Base-by-base conservation (phyloP, 2,797 vertebrate species). In the Poecilia wingei region DNA sequence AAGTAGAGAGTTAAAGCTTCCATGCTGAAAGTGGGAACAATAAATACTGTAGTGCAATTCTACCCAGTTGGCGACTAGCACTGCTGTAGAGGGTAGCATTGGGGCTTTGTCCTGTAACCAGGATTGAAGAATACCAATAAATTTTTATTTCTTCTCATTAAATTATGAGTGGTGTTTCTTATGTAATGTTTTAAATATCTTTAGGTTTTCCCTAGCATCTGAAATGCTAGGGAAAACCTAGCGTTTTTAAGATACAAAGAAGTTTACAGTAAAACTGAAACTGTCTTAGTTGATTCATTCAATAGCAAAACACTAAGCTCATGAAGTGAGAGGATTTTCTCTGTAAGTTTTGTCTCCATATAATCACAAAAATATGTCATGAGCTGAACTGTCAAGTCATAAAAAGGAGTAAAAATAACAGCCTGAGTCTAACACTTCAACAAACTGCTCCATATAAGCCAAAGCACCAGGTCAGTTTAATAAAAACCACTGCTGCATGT, bases 1-100 rank as follows among this genome's bases (percentile, higher is more conserved):
- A 64, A 81, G 39, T 14, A 39, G 33, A 77, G 14, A 71, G 41
- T 55, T 74, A 64, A 76, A 74, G 33, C 14, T 28, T 20, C 46
- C 25, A 47, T 47, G 39, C 16, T 73, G 61, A 39, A 66, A 39
- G 33, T 36, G 36, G 33, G 33, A 66, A 66, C 31, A 36, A 66
- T 36, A 66, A 66, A 66, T 3, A 39, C 61, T 39, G 31, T 66
- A 36, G 31, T 66, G 18, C 8, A 39, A 36, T 36, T 20, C 18
- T 22, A 36, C 18, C 28, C 18, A 66, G 20, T 39, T 20, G 39
- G 31, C 7, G 18, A 20, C 31, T 2, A 36, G 61, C 33, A 39
- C 61, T 36, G 61, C 10, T 20, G 33, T 20, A 7, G 18, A 66
- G 33, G 59, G 16, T 36, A 36, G 16, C 6, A 18, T 3, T 36